Evolutionary conservation across 2,797 vertebrate genomes (phyloP), one percentile per base, ranked within the genome.

Genomic region (Glyptemys insculpta): DNA sequence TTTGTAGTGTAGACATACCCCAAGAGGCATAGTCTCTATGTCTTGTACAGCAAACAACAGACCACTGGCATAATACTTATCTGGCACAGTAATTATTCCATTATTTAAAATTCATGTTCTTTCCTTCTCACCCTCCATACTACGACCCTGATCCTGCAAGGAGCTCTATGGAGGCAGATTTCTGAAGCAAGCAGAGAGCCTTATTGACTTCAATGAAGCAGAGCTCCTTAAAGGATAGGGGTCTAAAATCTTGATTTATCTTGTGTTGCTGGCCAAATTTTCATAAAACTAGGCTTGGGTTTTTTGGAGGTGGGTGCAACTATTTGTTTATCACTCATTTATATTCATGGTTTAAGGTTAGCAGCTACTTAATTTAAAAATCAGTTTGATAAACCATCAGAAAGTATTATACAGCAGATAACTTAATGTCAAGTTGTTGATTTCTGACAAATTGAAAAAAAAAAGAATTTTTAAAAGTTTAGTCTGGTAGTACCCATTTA

Each of bases 1-100:
- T 72, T 41, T 72, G n/a, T 19, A 72, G 21, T 25, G 68, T 72
- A 76, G 37, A 62, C 34, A 15, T 31, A 83, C 72, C 14, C 14
- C 50, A 91, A 68, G 44, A 89, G 50, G 49, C 31, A 53, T 0
- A 1, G 41, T 9, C 56, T 11, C 59, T 18, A 0, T 0, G 5
- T 5, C 41, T 23, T 54, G 21, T 72, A 52, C 12, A 65, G 59
- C 76, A 81, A 34, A 0, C 0, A 80, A 16, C 4, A 89, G 50
- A 8, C n/a, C 44, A 8, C 53, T 72, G 49, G 57, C 72, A 81
- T 53, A 29, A 52, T 47, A 85, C 78, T 87, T 18, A 25, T 12
- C 79, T 41, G 78, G 81, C 16, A 80, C 27, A 62, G 76, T 27
- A 50, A 5, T 8, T 62, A 34, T 34, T 29, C n/a, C 37, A 72